Base-by-base conservation (phyloP, 2,797 vertebrate species). In the Liparis tanakae region DNA sequence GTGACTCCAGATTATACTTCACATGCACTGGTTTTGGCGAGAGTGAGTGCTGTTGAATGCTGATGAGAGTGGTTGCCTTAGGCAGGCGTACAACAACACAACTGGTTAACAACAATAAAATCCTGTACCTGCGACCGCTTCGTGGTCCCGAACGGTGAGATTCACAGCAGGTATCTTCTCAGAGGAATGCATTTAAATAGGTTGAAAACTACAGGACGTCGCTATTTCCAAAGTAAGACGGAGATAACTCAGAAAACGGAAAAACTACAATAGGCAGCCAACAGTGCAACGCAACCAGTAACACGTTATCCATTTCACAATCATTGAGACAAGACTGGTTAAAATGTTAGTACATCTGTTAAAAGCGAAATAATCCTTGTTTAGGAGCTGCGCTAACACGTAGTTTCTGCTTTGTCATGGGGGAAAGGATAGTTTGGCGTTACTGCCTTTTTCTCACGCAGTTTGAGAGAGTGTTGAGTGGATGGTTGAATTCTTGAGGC, bases 181-280 rank as follows among this genome's bases (percentile, higher is more conserved):
- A 77, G 66, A 88, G 81, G 87, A 92, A 91, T 89, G 89, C 81
- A 85, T 78, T 79, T 63, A 86, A 89, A 85, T 76, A 82, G 39
- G 43, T 63, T 81, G 80, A 15, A 67, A 74, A 82, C 74, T 62
- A 74, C 56, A 64, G 25, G 10, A 61, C 5, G 14, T 22, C 50
- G 57, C 53, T 37, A 67, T 63, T 71, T 65, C 65, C 69, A 72
- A 70, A 75, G 22, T 75, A 60, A 82, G 61, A 76, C 63, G 44
- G 20, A 65, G 61, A 61, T 67, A 72, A 59, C 58, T 72, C 67
- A 78, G 66, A 56, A 56, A 56, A 56, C 22, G n/a, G 18, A 74
- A 78, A 20, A 77, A 64, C 51, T 22, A 67, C 72, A 65, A 67
- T 43, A 70, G 69, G 81, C 78, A 85, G 80, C 82, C 64, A 66